Base-by-base conservation (phyloP, 2,113 vertebrate species). In the Elanus axillaris region DNA sequence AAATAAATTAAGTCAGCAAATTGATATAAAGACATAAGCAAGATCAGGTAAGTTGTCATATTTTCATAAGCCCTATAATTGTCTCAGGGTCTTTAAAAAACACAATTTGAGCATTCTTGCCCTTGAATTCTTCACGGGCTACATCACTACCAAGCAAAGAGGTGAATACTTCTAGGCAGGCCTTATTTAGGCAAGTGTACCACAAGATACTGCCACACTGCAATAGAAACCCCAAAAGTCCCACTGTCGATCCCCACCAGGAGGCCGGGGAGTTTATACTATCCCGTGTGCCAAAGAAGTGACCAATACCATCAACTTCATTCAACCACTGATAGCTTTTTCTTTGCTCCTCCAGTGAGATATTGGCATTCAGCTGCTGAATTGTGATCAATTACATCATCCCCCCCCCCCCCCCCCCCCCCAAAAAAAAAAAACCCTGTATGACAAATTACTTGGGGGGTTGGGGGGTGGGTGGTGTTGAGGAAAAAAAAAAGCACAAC, bases 1-100 rank as follows among this genome's bases (percentile, higher is more conserved):
- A 79, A 76, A 93, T 82, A 90, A 95, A 87, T 94, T 85, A 91
- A 93, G 62, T 63, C 63, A 91, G 74, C 31, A 91, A 94, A 91
- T 7, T 83, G 66, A 87, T 87, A 89, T 11, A 82, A 93, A 91
- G 74, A 64, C 31, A 2, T 73, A 85, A 91, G 43, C 62, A 66
- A 84, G 58, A 87, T 9, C 81, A 93, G 89, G 91, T 93, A 87
- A 84, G 18, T 85, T 43, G 89, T 64, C 34, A 17, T 77, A 79
- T 87, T 93, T 95, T 96, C 86, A 66, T 83, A 93, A 82, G 66
- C 40, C 69, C 22, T 62, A 1, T 77, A 93, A 90, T 67, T 79
- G 62, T 94, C 64, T 60, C 1, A 1, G 56, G 56, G 73, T 89
- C 74, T 74, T 88, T 56, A 66, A 58, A 60, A 91, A 91, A 25